Percentiles rank a stretch among this genome's conserved stretches.
Evolutionary conservation across 2,888 invertebrate genomes (phyloP).

Genomic region (Andrena flavipes): DNA sequence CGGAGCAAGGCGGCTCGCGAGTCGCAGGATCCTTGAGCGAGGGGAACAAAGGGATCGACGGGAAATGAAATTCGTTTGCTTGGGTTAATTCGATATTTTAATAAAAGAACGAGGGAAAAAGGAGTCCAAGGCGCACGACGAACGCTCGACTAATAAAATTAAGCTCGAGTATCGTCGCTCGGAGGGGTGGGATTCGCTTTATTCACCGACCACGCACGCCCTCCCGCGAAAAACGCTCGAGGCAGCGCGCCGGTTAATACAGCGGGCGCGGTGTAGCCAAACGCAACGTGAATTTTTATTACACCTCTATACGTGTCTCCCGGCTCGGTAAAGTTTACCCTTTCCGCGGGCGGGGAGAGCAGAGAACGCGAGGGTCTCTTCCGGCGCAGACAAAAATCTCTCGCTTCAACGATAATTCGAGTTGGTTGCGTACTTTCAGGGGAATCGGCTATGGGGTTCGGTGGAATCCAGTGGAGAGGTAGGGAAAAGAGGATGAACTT

Average conservation of each 20-base stretch:
- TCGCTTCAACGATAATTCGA: conserved; percentile 67
- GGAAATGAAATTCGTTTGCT: not conserved
- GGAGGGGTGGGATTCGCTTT: conserved; percentile 33
- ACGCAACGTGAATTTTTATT: conserved; percentile 67
- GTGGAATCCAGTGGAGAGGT: not conserved
- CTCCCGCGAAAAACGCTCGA: conserved; percentile 34
- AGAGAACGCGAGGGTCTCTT: conserved; percentile 17
- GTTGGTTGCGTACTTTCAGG: conserved; percentile 43
- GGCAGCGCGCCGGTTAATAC: conserved; percentile 48
- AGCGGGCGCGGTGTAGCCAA: conserved; percentile 43
- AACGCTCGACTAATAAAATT: conserved; percentile 26
- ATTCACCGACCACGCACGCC: conserved; percentile 31
- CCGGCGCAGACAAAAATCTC: conserved; percentile 61
- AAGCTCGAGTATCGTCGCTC: conserved; percentile 28
- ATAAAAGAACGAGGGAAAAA: not conserved
- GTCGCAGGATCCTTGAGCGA: not conserved
- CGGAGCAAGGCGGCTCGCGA: too few species aligned
- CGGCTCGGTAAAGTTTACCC: conserved; percentile 33
- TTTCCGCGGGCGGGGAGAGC: not conserved
- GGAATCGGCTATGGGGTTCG: conserved; percentile 36
- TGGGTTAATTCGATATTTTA: not conserved
- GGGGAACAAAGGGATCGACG: not conserved
- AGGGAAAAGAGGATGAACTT: conserved; percentile 21
- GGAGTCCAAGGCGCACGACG: not conserved
- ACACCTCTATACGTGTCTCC: conserved; percentile 56